These are phyloP conservation scores for Arnoldichthys spilopterus DNA, from an alignment of 2,797 vertebrate genomes.

Conservation along the genomic window DNA sequence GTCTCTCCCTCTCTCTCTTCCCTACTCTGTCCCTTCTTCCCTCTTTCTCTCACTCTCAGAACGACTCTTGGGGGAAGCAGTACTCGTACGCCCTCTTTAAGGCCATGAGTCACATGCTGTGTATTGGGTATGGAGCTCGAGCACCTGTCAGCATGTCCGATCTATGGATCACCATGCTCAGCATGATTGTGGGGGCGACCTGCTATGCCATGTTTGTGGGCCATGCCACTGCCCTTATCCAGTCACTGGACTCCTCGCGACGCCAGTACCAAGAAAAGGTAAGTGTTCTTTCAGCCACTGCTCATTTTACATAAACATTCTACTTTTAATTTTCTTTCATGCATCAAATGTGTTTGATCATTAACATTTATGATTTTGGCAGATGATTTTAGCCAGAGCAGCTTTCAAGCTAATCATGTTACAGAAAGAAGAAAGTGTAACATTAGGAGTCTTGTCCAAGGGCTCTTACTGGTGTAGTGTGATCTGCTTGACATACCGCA, in stretches of 20 bases:
- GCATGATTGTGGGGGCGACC: conserved; percentile 97
- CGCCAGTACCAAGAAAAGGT: conserved; percentile 99
- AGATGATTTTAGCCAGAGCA: no score
- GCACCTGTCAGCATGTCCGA: conserved; percentile 96
- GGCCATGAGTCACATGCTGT: conserved; percentile 97
- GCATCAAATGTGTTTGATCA: no score
- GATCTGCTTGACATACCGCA: no score
- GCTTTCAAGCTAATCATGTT: no score
- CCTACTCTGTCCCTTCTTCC: conserved; percentile 16
- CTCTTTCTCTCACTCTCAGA: conserved; percentile 76
- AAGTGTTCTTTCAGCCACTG: no score
- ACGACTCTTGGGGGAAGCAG: conserved; percentile 97
- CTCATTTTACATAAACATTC: no score
- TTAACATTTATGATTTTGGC: no score
- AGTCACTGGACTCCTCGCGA: conserved; percentile 93
- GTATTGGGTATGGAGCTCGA: conserved; percentile 93
- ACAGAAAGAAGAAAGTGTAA: no score
- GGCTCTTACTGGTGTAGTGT: no score
- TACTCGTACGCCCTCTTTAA: conserved; percentile 95
- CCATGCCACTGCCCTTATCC: conserved; percentile 95
- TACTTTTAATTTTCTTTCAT: no score
- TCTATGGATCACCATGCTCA: conserved; percentile 98
- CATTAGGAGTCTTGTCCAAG: no score
- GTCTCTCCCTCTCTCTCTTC: conserved; percentile 8
- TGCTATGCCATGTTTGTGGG: conserved; percentile 99